Base-by-base conservation (phyloP, 37 sponge, comb jelly and placozoan genomes). In the Sycon ciliatum region DNA sequence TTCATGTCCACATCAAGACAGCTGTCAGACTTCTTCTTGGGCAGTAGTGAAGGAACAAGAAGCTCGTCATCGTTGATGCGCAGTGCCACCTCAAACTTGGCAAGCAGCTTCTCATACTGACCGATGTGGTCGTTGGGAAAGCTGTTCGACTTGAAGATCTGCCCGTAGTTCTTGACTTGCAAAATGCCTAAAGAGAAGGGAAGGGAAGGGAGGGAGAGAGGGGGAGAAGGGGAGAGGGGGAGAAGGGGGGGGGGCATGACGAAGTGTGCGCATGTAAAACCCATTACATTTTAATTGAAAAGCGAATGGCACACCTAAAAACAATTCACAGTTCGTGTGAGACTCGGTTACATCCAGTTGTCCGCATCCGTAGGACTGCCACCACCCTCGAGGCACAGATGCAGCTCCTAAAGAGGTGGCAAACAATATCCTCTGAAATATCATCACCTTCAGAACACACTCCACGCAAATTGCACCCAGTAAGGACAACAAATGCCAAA, bases 1-100 rank as follows among this genome's bases (percentile, higher is more conserved):
- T n/a, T n/a, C n/a, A n/a, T n/a, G n/a, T n/a, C n/a, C n/a, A n/a
- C n/a, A n/a, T n/a, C n/a, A n/a, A n/a, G n/a, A n/a, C n/a, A n/a
- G n/a, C n/a, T n/a, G n/a, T n/a, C n/a, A n/a, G n/a, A n/a, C n/a
- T n/a, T n/a, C 16, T 32, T 62, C 29, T 40, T 33, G 0, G 93
- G 73, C 6, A 92, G 93, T 67, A 75, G 68, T 65, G 92, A 91
- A 20, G 93, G 93, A 26, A 92, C 85, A 0, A 92, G 79, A 33
- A 92, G 83, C 20, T 73, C 72, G 32, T 81, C 66, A 5, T 73
- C 34, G 40, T 87, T 49, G 26, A 60, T 28, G n/a, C n/a, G 63
- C 0, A 92, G 68, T 16, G 93, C 93, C 46, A 92, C 93, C 71
- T 92, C 93, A 38, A 87, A 92, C 55, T 84, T 92, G 32, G 78